Evolutionary conservation across 2,888 invertebrate species (phyloP).

Genomic region (Drosophila barbarae): DNA sequence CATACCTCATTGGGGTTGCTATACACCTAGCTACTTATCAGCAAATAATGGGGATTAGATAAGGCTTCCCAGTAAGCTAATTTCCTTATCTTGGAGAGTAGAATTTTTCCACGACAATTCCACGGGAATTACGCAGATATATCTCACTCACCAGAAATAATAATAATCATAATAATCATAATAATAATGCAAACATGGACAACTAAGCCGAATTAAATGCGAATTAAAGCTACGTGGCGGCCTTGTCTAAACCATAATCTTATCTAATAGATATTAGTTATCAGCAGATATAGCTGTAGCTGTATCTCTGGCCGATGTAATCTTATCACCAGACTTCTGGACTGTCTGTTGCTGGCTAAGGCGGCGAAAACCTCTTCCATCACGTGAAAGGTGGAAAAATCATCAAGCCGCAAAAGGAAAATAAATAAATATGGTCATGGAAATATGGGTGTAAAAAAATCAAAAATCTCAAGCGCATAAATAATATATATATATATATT

Average conservation of each 20-base stretch:
- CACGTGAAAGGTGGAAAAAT: conserved; percentile 23
- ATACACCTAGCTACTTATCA: conserved; percentile 6
- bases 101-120: conserved; percentile 14
- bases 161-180: not conserved
- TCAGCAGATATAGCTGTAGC: no score
- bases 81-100: conserved; percentile 5
- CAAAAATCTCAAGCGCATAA: conserved; percentile 15
- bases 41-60: conserved; percentile 17
- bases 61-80: not conserved
- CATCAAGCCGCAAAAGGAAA: conserved; percentile 3
- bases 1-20: not conserved
- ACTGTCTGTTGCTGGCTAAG: not conserved
- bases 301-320: not conserved
- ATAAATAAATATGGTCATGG: not conserved
- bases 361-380: not conserved
- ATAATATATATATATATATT: conserved; percentile 2
- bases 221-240: not conserved
- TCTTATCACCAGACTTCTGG: conserved; percentile 19
- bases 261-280: not conserved
- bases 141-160: not conserved
- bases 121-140: conserved; percentile 11
- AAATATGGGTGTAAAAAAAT: conserved; percentile 4
- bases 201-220: not conserved
- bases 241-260: conserved; percentile 1
- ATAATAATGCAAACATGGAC: not conserved